phyloP scores from a whole-genome alignment of 2,797 vertebrate species.

The Distichodus sexfasciatus region DNA sequence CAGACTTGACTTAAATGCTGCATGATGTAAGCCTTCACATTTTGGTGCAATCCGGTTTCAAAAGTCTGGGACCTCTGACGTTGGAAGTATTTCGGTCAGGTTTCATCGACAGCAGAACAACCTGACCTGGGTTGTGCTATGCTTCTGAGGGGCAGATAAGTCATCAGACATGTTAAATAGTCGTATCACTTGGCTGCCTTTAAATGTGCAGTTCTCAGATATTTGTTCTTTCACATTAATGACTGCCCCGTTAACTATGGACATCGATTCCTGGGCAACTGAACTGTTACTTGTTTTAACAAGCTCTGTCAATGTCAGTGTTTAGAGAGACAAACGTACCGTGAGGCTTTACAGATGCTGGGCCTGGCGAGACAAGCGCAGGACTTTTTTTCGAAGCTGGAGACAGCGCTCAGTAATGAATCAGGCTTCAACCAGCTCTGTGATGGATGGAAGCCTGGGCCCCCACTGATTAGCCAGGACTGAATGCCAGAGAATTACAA shows the following conservation, averaged over 20 bases:
- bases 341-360: constrained; percentile 34
- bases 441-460: constrained; percentile 59
- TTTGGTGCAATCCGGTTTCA: neutral
- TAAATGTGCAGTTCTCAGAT: constrained; percentile 13
- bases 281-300: constrained; percentile 25
- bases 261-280: constrained; percentile 32
- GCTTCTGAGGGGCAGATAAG: neutral
- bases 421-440: constrained; percentile 32
- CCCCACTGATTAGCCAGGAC: constrained; percentile 66
- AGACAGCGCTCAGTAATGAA: constrained; percentile 42
- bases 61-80: too few species aligned
- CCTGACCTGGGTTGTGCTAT: neutral
- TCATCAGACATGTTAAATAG: neutral
- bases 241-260: constrained; percentile 26
- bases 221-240: constrained; percentile 16
- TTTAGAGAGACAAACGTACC: constrained; percentile 43
- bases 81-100: neutral
- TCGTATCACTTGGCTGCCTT: neutral
- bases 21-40: neutral
- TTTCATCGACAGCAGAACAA: neutral
- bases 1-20: too few species aligned
- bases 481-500: constrained; percentile 67
- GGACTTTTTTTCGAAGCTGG: constrained; percentile 10
- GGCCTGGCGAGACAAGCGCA: constrained; percentile 28
- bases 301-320: constrained; percentile 38